These are phyloP conservation scores for Dicentrarchus labrax DNA, from an alignment of 2,113 vertebrate species.

Conservation along the genomic window DNA sequence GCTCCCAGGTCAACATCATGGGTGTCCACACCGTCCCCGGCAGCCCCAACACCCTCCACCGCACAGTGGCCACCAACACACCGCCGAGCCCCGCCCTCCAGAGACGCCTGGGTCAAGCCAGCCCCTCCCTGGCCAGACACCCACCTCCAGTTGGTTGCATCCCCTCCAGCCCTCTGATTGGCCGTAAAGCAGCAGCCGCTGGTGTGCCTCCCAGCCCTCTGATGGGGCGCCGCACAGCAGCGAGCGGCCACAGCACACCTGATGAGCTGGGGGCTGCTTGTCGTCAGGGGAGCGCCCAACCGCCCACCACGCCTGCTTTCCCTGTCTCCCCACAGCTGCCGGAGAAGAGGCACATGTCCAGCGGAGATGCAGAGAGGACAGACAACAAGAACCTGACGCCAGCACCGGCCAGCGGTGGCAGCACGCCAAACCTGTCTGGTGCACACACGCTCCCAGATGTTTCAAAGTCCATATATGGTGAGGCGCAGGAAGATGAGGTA, in stretches of 20 bases:
- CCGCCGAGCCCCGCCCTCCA: constrained; percentile 92
- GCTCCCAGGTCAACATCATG: constrained; percentile 85
- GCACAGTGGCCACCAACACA: constrained; percentile 96
- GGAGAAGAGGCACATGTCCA: constrained; percentile 90
- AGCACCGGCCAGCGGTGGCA: constrained; percentile 83
- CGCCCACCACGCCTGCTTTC: constrained; percentile 89
- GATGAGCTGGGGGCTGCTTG: constrained; percentile 89
- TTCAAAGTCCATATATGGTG: constrained; percentile 95
- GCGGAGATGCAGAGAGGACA: constrained; percentile 88
- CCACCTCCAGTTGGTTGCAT: constrained; percentile 28
- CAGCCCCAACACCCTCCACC: constrained; percentile 94
- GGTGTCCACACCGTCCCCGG: constrained; percentile 88
- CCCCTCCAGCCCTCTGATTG: constrained; percentile 79
- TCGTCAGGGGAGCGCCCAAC: constrained; percentile 87
- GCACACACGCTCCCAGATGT: constrained; percentile 89
- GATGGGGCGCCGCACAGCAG: constrained; percentile 65
- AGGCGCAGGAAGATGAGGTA: not conserved
- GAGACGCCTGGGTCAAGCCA: constrained; percentile 86
- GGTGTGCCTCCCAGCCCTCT: constrained; percentile 79
- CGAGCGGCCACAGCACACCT: constrained; percentile 85
- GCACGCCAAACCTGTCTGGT: constrained; percentile 84
- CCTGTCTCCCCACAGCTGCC: constrained; percentile 87
- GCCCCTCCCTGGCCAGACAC: constrained; percentile 74
- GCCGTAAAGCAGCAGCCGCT: constrained; percentile 40
- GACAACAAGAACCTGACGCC: constrained; percentile 87